Conservation (phyloP, 2,888 invertebrate species). For the Neoitamus cyanurus region DNA sequence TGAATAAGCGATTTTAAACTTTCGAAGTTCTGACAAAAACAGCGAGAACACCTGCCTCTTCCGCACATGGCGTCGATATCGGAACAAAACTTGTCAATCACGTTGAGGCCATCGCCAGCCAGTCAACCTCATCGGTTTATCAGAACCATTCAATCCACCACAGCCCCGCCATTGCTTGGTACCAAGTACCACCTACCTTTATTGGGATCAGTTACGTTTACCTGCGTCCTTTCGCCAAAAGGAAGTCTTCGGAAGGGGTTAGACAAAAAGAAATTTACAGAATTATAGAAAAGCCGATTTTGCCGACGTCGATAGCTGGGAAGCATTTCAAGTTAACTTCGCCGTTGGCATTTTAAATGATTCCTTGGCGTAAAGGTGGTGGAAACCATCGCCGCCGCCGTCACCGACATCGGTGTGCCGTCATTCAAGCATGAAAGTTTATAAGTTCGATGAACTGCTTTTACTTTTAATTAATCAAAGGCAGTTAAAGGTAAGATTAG, state of each 20-base stretch:
- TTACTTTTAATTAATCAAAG: constrained; percentile 5
- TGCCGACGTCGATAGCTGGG: background rate
- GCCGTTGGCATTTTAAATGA: background rate
- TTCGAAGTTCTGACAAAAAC: background rate
- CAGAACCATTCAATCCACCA: background rate
- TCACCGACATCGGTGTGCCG: background rate
- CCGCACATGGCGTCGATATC: background rate
- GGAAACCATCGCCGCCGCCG: background rate
- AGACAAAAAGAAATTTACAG: background rate
- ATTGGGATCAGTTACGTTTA: background rate
- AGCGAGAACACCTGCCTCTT: background rate
- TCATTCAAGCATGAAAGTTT: background rate
- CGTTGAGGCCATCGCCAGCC: background rate
- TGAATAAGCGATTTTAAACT: background rate
- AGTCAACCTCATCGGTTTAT: background rate
- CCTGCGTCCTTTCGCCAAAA: background rate
- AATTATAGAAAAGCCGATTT: background rate
- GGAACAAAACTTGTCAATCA: background rate
- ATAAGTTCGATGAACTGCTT: background rate
- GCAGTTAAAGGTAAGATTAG: background rate
- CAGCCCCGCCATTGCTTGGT: background rate
- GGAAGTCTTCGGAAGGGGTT: background rate
- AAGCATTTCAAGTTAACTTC: background rate
- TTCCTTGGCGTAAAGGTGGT: background rate
- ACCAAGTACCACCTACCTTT: background rate